phyloP scores from a whole-genome alignment of 2,888 invertebrate genomes.

The Clostera curtula region DNA sequence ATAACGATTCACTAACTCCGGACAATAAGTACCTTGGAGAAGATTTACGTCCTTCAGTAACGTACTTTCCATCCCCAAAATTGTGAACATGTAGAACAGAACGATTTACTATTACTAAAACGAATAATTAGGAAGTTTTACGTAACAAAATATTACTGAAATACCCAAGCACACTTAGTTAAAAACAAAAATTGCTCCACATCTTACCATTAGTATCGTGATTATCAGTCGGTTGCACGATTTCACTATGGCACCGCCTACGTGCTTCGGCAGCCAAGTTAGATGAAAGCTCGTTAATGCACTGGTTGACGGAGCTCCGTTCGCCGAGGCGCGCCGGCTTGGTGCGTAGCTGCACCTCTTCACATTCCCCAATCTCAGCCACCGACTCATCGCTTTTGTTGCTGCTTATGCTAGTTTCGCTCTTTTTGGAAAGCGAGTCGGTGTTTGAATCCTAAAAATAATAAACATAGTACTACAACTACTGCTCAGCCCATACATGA shows the following conservation, averaged over 20 bases:
- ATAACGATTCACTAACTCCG: no score
- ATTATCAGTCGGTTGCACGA: slow-evolving; percentile 60
- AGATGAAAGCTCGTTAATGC: slow-evolving; percentile 82
- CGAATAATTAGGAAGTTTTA: no score
- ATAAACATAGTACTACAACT: no score
- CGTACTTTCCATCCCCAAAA: no score
- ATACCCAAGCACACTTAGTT: no score
- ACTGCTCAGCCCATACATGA: no score
- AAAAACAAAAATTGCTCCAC: no score
- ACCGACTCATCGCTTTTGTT: slow-evolving; percentile 51
- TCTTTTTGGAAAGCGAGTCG: slow-evolving; percentile 56
- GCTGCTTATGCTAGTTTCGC: slow-evolving; percentile 48
- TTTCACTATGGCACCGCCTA: slow-evolving; percentile 69
- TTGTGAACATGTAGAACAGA: no score
- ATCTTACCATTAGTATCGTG: slow-evolving; percentile 55
- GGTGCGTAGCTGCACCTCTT: slow-evolving; percentile 57
- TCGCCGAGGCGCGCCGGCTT: slow-evolving; percentile 54
- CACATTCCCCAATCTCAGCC: slow-evolving; percentile 42
- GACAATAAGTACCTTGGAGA: no score
- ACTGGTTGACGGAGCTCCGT: slow-evolving; percentile 76
- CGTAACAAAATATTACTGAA: no score
- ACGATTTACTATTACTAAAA: no score
- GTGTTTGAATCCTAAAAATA: slow-evolving; percentile 47
- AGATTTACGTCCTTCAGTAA: no score
- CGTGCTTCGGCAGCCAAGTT: slow-evolving; percentile 59